These are phyloP conservation scores for Xiphophorus hellerii DNA, from an alignment of 2,113 vertebrate genomes.

Conservation along the genomic window DNA sequence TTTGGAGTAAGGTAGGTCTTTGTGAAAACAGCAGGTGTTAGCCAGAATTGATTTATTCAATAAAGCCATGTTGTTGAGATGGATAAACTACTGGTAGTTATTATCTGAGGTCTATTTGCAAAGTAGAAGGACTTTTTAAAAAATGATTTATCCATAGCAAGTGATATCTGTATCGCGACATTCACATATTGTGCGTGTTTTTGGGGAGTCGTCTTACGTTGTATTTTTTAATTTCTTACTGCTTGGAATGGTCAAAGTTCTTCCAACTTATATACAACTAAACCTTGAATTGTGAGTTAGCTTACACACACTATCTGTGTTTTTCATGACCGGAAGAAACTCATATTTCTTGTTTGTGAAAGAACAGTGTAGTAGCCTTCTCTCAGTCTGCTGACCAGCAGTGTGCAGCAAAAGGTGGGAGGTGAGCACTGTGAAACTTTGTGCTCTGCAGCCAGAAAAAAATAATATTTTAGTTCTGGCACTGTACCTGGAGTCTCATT, in stretches of 20 bases:
- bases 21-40: too few species aligned
- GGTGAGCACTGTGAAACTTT: background rate
- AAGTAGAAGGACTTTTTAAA: background rate
- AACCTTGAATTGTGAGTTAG: background rate
- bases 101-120: background rate
- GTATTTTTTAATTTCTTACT: background rate
- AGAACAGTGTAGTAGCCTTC: background rate
- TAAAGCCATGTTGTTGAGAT: background rate
- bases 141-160: background rate
- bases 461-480: background rate
- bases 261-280: background rate
- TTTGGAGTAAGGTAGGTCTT: too few species aligned
- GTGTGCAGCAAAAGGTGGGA: background rate
- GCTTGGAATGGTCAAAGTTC: background rate
- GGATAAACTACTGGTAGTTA: background rate
- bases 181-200: background rate
- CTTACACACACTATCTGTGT: background rate
- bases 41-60: background rate
- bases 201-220: background rate
- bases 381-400: background rate
- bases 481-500: background rate
- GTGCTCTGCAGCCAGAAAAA: background rate
- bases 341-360: background rate
- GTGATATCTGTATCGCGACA: background rate
- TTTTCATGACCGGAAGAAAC: background rate